A percentile compares a stretch with the other conserved stretches of the same genome.
Evolutionary conservation across 2,113 vertebrate genomes (phyloP).

Genomic region (Saguinus imperator): DNA sequence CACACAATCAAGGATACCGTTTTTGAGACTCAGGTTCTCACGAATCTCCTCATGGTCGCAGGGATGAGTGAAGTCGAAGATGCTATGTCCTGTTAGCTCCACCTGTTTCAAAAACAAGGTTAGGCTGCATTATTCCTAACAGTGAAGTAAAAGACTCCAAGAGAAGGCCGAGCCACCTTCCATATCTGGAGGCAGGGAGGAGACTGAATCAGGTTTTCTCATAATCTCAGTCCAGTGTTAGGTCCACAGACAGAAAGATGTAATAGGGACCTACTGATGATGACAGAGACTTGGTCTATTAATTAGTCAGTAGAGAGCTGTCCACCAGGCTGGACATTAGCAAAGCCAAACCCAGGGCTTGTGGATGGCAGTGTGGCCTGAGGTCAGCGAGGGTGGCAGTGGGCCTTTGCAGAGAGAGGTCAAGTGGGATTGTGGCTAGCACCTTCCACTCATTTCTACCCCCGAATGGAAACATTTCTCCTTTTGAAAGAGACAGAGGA

Average conservation of each 20-base stretch:
- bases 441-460: background rate
- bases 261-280: background rate
- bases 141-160: background rate
- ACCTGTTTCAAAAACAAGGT: conserved; percentile 85
- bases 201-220: background rate
- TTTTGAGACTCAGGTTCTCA: conserved; percentile 90
- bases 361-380: background rate
- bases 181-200: background rate
- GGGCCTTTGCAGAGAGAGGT: background rate
- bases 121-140: background rate
- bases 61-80: conserved; percentile 97
- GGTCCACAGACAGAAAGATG: background rate
- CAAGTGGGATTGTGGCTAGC: background rate
- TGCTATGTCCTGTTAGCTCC: conserved; percentile 96
- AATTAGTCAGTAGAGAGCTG: background rate
- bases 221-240: background rate
- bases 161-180: background rate
- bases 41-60: conserved; percentile 96
- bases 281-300: background rate
- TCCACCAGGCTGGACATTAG: background rate
- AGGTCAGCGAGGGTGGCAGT: background rate
- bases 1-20: conserved; percentile 81
- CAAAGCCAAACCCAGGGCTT: background rate
- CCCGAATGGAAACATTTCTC: background rate
- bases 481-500: background rate